Percentiles rank a stretch among this genome's conserved stretches.
Evolutionary conservation across 2,113 vertebrate genomes (phyloP).

Genomic region (Pyxicephalus adspersus): DNA sequence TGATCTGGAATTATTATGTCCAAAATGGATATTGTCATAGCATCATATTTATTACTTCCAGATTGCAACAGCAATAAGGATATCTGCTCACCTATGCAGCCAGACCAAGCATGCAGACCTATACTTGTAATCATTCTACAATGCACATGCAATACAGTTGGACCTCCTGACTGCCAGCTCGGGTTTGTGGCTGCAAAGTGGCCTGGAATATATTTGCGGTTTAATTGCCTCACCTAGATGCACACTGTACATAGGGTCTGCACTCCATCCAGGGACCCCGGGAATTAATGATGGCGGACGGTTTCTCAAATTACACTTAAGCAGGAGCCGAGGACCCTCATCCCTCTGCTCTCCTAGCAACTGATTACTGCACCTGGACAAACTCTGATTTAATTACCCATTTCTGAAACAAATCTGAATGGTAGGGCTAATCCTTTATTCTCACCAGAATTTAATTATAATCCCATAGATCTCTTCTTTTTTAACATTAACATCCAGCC

Average conservation of each 20-base stretch:
- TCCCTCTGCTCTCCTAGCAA: constrained; percentile 33
- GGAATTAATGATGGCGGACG: constrained; percentile 21
- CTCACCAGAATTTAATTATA: constrained; percentile 13
- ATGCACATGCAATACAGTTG: no score
- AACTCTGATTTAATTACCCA: constrained; percentile 37
- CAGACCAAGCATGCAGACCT: no score
- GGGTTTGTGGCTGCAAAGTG: no score
- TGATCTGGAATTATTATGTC: no score
- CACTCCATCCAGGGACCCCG: neutral
- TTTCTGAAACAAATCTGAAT: neutral
- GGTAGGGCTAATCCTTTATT: constrained; percentile 37
- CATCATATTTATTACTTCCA: no score
- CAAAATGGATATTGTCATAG: no score
- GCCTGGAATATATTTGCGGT: no score
- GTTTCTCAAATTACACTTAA: constrained; percentile 24
- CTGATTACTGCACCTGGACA: constrained; percentile 12
- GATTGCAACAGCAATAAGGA: no score
- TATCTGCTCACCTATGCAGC: no score
- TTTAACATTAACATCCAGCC: neutral
- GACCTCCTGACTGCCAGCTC: no score
- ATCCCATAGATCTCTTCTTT: neutral
- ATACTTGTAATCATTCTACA: no score
- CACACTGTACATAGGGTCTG: neutral
- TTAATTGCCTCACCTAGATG: neutral
- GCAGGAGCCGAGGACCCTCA: constrained; percentile 14